Conservation (phyloP, 2,888 invertebrate species). For the Platynereis dumerilii region DNA sequence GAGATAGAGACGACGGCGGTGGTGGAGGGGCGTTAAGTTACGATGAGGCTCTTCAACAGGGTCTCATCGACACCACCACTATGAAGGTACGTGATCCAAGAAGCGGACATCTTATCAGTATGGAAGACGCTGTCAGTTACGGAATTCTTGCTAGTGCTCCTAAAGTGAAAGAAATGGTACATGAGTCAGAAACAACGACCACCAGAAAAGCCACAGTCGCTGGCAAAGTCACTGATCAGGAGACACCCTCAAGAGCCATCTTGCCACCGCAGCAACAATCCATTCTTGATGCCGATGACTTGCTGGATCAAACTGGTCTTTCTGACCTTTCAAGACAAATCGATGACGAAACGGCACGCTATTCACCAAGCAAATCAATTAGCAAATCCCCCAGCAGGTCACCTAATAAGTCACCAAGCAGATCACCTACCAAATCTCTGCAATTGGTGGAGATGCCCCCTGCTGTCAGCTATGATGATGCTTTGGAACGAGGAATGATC, state of each 20-base stretch:
- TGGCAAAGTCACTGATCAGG: conserved; percentile 67
- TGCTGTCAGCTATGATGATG: conserved; percentile 69
- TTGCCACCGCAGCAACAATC: conserved; percentile 69
- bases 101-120: conserved; percentile 69
- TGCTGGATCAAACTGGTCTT: not conserved
- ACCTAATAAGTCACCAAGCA: no score
- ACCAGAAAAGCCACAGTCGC: conserved; percentile 14
- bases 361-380: no score
- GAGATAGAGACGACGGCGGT: conserved; percentile 7
- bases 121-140: conserved; percentile 83
- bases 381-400: no score
- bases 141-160: conserved; percentile 66
- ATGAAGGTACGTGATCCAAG: conserved; percentile 24
- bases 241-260: conserved; percentile 75
- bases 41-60: conserved; percentile 45
- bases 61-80: conserved; percentile 36
- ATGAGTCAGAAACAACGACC: not conserved
- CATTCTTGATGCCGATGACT: not conserved
- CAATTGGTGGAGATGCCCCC: no score
- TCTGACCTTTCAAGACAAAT: no score
- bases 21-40: conserved; percentile 10
- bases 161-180: not conserved
- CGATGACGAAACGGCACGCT: no score
- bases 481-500: conserved; percentile 71
- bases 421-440: no score